Evolutionary conservation across 2,797 vertebrate genomes (phyloP).

Genomic region (Synanceia verrucosa): DNA sequence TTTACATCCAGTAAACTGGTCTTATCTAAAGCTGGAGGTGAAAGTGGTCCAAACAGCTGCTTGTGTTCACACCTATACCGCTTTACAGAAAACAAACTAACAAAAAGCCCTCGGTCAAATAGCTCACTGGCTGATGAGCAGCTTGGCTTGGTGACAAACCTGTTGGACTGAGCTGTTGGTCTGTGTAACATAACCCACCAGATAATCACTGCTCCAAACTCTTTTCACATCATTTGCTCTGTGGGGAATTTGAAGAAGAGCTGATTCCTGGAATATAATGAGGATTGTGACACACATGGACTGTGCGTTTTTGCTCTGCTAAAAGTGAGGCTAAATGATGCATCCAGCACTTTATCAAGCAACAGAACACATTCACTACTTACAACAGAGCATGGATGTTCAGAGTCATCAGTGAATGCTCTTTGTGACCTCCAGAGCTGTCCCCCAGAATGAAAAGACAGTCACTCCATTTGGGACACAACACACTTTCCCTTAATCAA

Average conservation of each 20-base stretch:
- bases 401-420: not conserved
- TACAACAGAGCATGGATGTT: not conserved
- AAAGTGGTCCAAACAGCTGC: not conserved
- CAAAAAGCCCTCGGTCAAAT: conserved; percentile 19
- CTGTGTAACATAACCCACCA: not conserved
- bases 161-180: conserved; percentile 3
- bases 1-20: no score
- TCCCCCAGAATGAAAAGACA: not conserved
- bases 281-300: not conserved
- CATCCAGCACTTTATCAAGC: not conserved
- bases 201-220: conserved; percentile 19
- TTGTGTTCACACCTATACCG: not conserved
- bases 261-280: not conserved
- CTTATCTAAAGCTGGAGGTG: not conserved
- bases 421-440: not conserved
- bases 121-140: conserved; percentile 1
- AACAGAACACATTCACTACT: not conserved
- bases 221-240: conserved; percentile 7
- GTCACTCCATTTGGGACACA: not conserved
- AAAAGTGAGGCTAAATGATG: not conserved
- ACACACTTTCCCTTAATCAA: not conserved
- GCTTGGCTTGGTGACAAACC: conserved; percentile 9
- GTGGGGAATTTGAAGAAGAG: conserved; percentile 1
- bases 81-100: conserved; percentile 18
- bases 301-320: not conserved